Base-by-base conservation (phyloP, 2,888 invertebrate genomes). In the Drosophila recens region DNA sequence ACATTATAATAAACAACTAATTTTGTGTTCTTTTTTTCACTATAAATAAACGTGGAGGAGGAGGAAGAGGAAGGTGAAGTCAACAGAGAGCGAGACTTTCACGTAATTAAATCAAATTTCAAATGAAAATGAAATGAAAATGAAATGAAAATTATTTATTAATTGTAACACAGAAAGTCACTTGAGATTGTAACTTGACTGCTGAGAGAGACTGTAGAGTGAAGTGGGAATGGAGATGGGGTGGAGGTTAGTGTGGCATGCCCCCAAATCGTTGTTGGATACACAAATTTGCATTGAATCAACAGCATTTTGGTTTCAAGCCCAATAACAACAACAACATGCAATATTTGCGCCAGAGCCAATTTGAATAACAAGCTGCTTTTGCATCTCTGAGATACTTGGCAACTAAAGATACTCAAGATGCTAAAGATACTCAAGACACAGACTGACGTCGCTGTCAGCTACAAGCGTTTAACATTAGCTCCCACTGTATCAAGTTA, bases 61-160 rank as follows among this genome's bases (percentile, higher is more conserved):
- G 23, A 4, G 23, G 23, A 27, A 3, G 40, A 5, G 46, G 27
- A 38, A 45, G 33, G 2, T 36, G 20, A 45, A 46, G 11, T 15
- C 33, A 30, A 30, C 30, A 8, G 30, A 6, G 30, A 30, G 27
- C 48, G 65, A 85, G 65, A 85, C 85, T 87, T 87, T 85, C 88
- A 81, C 88, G 72, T 88, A 81, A 87, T 86, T 87, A 87, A 83
- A 86, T 82, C 79, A 82, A 82, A 86, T 85, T 79, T 79, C 69
- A 79, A 83, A 86, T 87, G 78, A 82, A 87, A 83, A 83, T 87
- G 78, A n/a, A n/a, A n/a, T n/a, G n/a, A 82, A 87, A 88, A 82
- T 86, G 88, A 87, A 87, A 88, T 88, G 84, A 74, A 88, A 87
- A 88, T 88, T 75, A 84, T 84, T 82, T 87, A 87, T 87, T 87